phyloP scores from a whole-genome alignment of 2,888 invertebrate genomes.

The Pheosia tremula region DNA sequence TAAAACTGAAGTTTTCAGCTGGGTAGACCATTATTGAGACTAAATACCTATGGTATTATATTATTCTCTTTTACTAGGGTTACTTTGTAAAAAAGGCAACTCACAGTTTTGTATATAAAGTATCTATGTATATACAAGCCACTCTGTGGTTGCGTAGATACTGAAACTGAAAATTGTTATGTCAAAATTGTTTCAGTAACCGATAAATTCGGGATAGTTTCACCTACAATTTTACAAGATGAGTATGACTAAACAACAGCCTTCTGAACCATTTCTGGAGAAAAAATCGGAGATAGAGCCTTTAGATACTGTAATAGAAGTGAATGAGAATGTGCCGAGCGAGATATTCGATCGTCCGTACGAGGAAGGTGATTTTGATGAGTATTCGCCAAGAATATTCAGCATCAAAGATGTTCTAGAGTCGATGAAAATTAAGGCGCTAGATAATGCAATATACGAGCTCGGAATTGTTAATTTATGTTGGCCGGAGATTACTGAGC shows the following conservation, averaged over 20 bases:
- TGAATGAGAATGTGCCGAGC: slow-evolving; percentile 64
- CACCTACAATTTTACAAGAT: slow-evolving; percentile 24
- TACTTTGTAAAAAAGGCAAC: too few species aligned
- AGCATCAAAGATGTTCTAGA: slow-evolving; percentile 60
- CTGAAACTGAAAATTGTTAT: slow-evolving; percentile 40
- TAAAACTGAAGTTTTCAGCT: too few species aligned
- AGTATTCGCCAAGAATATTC: slow-evolving; percentile 70
- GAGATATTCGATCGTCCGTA: slow-evolving; percentile 61
- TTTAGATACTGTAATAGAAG: slow-evolving; percentile 69
- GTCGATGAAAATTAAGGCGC: slow-evolving; percentile 75
- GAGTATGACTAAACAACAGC: slow-evolving; percentile 37
- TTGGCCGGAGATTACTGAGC: slow-evolving; percentile 85
- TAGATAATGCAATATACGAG: slow-evolving; percentile 85
- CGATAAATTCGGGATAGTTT: neutral
- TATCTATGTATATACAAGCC: neutral
- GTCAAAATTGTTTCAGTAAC: slow-evolving; percentile 7
- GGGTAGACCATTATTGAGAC: too few species aligned
- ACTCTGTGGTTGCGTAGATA: slow-evolving; percentile 42
- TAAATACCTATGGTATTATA: too few species aligned
- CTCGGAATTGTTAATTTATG: slow-evolving; percentile 86
- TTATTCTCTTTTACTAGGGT: too few species aligned
- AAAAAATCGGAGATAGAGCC: slow-evolving; percentile 55
- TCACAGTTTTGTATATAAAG: neutral
- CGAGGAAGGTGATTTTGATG: slow-evolving; percentile 61
- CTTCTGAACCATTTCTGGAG: slow-evolving; percentile 47